Base-by-base conservation (phyloP, 2,888 invertebrate species). In the Brachynemurus nebulosus region DNA sequence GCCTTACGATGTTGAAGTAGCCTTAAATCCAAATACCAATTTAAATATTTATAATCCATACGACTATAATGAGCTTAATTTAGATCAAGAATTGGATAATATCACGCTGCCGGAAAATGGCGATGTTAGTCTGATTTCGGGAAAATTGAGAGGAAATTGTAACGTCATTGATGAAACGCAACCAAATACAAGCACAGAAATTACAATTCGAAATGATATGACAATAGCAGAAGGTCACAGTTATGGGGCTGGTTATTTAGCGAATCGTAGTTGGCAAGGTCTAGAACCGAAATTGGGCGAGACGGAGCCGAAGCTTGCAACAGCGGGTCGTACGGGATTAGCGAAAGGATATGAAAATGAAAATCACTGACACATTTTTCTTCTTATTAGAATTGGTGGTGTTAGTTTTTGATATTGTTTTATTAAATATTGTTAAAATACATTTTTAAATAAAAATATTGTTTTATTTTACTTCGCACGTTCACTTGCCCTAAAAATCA, bases 1-100 rank as follows among this genome's bases (percentile, higher is more conserved):
- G 17, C 86, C 93, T 0, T 91, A 80, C 62, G 97, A 98, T 65
- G 71, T 96, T 17, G 96, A 97, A 67, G 70, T 83, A 45, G 85
- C 86, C 3, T 63, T 86, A 14, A 86, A 86, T 61, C 66, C 66
- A 3, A 63, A 66, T 2, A 65, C 72, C 55, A 58, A 62, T 11
- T 42, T 51, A 21, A 47, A 52, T 16, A 63, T 63, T 50, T 54
- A 20, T 18, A 71, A 72, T 27, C 69, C 72, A 1, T 80, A 69
- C 60, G 76, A 92, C 58, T 91, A 84, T 56, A 74, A 79, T 54
- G 72, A 81, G 51, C 65, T 90, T 45, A 61, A 90, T 27, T 76
- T 78, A 11, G 79, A 80, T 44, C 45, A 27, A 37, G 40, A 30
- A n/a, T 48, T 40, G n/a, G 64, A 68, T 0, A 64, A 70, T n/a